phyloP scores from a whole-genome alignment of 1,140 invertebrate genomes.

The Pogonus chalceus region DNA sequence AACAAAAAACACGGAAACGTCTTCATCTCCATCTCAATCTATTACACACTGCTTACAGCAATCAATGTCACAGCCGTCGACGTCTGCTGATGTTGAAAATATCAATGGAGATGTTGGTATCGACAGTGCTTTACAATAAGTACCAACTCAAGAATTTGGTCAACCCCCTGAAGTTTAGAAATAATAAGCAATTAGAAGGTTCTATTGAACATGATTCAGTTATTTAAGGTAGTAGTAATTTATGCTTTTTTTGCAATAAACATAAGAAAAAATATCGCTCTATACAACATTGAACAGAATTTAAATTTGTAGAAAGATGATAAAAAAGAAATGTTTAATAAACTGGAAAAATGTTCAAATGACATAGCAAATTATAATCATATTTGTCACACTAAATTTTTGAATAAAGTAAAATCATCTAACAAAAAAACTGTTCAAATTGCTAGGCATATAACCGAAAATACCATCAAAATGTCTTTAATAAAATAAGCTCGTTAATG shows the following conservation, averaged over 20 bases:
- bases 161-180: no score
- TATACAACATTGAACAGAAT: no score
- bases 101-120: conserved; percentile 11
- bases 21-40: not conserved
- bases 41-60: not conserved
- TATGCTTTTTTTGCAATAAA: no score
- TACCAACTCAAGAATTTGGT: no score
- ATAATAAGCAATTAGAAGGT: no score
- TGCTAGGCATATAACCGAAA: no score
- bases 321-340: conserved; percentile 8
- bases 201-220: no score
- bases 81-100: not conserved
- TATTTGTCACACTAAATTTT: conserved; percentile 11
- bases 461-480: conserved; percentile 13
- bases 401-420: conserved; percentile 15
- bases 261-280: no score
- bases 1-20: not conserved
- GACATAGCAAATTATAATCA: conserved; percentile 13
- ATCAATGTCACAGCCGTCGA: no score
- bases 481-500: conserved; percentile 17
- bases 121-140: no score
- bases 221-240: conserved; percentile 11
- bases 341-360: conserved; percentile 10
- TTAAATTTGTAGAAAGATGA: conserved; percentile 8
- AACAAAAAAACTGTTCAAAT: no score